Conservation (phyloP, 2,113 vertebrate species). For the Phylloscopus trochilus region DNA sequence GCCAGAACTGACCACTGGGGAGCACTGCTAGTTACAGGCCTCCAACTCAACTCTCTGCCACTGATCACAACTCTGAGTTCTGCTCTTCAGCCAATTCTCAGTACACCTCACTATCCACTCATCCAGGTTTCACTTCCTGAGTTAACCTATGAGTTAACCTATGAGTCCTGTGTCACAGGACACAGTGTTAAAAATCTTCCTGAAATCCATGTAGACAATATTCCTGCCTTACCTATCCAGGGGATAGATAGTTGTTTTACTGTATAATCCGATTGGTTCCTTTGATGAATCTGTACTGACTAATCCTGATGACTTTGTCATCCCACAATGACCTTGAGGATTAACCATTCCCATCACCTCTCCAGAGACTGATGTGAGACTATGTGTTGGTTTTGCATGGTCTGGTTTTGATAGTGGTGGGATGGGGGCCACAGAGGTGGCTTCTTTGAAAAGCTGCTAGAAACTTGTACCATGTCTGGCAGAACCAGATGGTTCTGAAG, state of each 20-base stretch:
- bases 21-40: background rate
- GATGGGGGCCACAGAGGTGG: background rate
- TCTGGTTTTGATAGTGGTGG: background rate
- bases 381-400: background rate
- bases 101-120: background rate
- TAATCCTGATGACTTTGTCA: background rate
- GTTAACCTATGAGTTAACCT: background rate
- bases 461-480: background rate
- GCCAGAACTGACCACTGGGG: background rate
- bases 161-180: background rate
- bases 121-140: background rate
- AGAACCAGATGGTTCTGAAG: background rate
- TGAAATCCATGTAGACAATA: background rate
- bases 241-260: background rate
- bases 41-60: background rate
- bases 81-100: background rate
- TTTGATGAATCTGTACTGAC: background rate
- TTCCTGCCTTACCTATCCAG: background rate
- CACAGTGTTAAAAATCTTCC: background rate
- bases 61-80: background rate
- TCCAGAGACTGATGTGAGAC: background rate
- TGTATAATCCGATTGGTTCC: background rate
- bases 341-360: background rate
- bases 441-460: background rate
- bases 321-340: background rate